Evolutionary conservation across 1,140 invertebrate genomes (phyloP).

Genomic region (Amyelois transitella): DNA sequence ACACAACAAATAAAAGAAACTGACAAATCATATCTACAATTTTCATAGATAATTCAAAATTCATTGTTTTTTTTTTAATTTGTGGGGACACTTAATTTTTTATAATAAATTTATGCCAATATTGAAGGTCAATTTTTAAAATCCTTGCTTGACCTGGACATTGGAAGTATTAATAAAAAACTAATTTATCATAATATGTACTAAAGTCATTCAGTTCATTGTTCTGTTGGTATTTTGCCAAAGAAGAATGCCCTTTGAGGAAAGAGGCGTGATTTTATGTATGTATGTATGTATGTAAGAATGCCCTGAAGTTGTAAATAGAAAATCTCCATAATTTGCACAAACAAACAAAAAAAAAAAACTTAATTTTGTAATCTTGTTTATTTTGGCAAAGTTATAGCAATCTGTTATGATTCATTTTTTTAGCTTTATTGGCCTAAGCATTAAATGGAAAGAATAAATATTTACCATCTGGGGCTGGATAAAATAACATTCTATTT

Average conservation of each 20-base stretch:
- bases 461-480: too few species aligned
- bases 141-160: not conserved
- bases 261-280: too few species aligned
- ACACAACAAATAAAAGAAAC: too few species aligned
- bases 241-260: constrained; percentile 7
- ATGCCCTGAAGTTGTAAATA: constrained; percentile 4
- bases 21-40: not conserved
- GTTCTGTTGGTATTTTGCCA: constrained; percentile 23
- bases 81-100: too few species aligned
- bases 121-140: too few species aligned
- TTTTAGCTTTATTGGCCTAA: too few species aligned
- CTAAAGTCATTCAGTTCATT: constrained; percentile 19
- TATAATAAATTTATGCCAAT: too few species aligned
- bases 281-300: too few species aligned
- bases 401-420: not conserved
- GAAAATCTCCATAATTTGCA: constrained; percentile 1
- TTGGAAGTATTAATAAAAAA: not conserved
- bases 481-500: too few species aligned
- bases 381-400: not conserved
- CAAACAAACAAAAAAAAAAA: not conserved
- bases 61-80: too few species aligned
- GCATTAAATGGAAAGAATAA: too few species aligned
- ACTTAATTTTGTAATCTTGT: not conserved
- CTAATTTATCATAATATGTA: constrained; percentile 4
- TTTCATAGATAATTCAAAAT: not conserved